Evolutionary conservation across 1,140 invertebrate species (phyloP).

Genomic region (Stegodyphus dumicola): DNA sequence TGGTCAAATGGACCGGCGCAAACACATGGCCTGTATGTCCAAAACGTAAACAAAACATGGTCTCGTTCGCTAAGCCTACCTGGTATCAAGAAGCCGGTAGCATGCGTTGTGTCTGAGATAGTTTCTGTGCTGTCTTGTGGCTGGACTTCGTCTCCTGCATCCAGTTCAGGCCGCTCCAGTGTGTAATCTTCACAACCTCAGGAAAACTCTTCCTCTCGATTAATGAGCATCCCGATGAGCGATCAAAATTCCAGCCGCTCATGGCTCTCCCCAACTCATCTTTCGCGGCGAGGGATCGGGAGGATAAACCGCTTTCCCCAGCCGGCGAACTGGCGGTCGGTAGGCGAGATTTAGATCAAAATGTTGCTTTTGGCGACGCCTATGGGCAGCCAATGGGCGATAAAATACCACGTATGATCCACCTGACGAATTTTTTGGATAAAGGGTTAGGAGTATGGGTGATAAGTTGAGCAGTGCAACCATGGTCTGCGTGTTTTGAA

Average conservation of each 20-base stretch:
- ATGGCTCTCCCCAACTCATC: constrained; percentile 25
- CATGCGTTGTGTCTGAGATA: constrained; percentile 2
- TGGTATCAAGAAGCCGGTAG: constrained; percentile 32
- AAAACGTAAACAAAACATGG: constrained; percentile 4
- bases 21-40: neutral
- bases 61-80: constrained; percentile 32
- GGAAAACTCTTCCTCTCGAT: constrained; percentile 6
- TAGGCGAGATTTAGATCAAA: too few species aligned
- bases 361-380: too few species aligned
- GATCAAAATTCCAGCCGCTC: constrained; percentile 20
- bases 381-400: too few species aligned
- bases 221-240: constrained; percentile 14
- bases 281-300: neutral
- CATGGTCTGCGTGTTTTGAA: too few species aligned
- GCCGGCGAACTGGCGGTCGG: too few species aligned
- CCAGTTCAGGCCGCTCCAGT: constrained; percentile 38
- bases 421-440: too few species aligned
- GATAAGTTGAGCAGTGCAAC: too few species aligned
- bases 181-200: constrained; percentile 32
- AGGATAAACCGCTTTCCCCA: neutral
- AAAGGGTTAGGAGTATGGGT: too few species aligned
- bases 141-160: constrained; percentile 26
- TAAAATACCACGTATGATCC: too few species aligned
- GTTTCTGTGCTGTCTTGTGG: neutral
- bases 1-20: neutral